These are phyloP conservation scores for Metalampra italica DNA, from an alignment of 2,888 invertebrate species.

Conservation along the genomic window DNA sequence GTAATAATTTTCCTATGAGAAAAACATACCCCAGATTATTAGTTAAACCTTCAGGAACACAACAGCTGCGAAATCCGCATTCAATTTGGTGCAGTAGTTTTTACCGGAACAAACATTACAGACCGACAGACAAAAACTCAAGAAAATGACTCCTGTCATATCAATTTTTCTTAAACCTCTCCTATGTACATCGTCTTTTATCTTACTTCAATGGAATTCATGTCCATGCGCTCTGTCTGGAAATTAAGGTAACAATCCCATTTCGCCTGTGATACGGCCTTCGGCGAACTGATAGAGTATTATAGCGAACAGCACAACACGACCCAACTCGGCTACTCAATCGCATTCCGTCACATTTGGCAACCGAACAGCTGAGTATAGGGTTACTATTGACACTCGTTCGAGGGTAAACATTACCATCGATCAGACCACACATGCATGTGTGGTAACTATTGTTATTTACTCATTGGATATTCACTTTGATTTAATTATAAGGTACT, in stretches of 20 bases:
- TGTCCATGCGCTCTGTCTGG: background rate
- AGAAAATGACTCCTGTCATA: no score
- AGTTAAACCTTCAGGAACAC: no score
- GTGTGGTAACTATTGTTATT: conserved; percentile 1
- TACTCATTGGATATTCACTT: background rate
- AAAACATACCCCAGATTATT: no score
- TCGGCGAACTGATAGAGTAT: background rate
- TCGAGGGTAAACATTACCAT: conserved; percentile 22
- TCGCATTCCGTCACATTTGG: conserved; percentile 46
- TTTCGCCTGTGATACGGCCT: background rate
- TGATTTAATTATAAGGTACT: no score
- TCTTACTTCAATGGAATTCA: no score
- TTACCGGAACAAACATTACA: no score
- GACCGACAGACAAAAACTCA: no score
- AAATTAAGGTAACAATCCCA: background rate
- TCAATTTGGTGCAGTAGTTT: no score
- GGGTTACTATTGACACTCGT: conserved; percentile 39
- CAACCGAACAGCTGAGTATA: conserved; percentile 30
- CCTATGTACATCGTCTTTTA: no score
- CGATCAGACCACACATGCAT: conserved; percentile 32
- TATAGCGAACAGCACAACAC: background rate
- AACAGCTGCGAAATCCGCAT: no score
- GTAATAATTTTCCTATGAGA: no score
- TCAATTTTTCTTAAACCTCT: no score
- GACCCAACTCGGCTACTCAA: conserved; percentile 8